Conservation (phyloP, 2,113 vertebrate species). For the Thalassoma bifasciatum region DNA sequence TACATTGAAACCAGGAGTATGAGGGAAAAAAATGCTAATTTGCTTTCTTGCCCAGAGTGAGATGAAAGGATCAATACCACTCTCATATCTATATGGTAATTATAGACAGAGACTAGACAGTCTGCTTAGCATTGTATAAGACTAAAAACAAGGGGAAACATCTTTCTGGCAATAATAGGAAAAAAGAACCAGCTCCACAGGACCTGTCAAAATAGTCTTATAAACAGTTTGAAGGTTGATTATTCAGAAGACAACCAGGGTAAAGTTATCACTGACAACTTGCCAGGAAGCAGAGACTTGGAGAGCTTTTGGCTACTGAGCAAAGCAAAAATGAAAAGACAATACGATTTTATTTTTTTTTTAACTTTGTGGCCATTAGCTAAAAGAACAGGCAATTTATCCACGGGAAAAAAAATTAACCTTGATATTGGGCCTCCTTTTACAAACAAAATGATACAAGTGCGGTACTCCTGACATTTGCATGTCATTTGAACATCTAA, state of each 20-base stretch:
- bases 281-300: neutral
- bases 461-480: too few species aligned
- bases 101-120: neutral
- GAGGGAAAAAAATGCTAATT: neutral
- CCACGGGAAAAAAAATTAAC: too few species aligned
- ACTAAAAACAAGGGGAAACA: neutral
- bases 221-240: neutral
- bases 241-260: neutral
- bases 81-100: neutral
- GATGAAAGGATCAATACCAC: neutral
- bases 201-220: neutral
- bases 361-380: too few species aligned
- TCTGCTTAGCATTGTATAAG: neutral
- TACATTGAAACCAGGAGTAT: neutral
- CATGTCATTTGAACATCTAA: too few species aligned
- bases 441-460: too few species aligned
- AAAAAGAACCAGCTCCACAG: neutral
- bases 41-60: neutral
- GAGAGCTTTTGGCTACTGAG: neutral
- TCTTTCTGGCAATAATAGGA: neutral
- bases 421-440: too few species aligned
- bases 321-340: neutral
- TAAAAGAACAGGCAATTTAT: too few species aligned
- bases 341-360: too few species aligned
- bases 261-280: neutral